Percentiles rank a stretch among this genome's conserved stretches.
Evolutionary conservation across 2,797 vertebrate genomes (phyloP).

Genomic region (Potorous gilbertii): DNA sequence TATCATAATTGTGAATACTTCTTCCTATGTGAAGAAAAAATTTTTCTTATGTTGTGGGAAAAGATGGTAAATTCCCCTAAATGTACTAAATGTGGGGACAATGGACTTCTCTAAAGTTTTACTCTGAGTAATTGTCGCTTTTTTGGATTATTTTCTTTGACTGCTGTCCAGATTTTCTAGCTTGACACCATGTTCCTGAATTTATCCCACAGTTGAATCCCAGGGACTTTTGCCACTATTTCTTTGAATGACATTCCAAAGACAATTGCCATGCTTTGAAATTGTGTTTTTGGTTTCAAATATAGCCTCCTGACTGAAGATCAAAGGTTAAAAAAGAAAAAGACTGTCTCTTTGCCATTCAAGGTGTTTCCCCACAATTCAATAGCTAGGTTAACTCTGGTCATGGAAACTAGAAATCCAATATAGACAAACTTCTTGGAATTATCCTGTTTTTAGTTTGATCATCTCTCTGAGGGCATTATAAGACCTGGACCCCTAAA

Average conservation of each 20-base stretch:
- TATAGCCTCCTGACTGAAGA: background rate
- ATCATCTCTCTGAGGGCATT: background rate
- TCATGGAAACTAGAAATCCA: background rate
- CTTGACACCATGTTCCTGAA: background rate
- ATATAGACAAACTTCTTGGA: background rate
- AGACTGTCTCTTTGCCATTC: background rate
- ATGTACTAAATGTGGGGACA: background rate
- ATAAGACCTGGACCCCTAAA: too few species aligned
- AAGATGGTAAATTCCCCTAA: background rate
- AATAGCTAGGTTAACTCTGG: background rate
- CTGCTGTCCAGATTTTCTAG: background rate
- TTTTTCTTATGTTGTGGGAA: background rate
- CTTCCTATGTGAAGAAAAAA: background rate
- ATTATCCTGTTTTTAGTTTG: background rate
- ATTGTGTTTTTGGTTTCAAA: background rate
- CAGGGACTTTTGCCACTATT: background rate
- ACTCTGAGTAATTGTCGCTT: background rate
- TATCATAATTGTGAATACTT: background rate
- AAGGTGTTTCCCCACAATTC: background rate
- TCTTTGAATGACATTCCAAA: background rate
- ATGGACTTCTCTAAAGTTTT: background rate
- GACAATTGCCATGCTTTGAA: background rate
- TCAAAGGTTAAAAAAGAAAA: background rate
- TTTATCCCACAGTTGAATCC: background rate
- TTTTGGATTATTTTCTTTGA: background rate